Conservation (phyloP, 2,888 invertebrate species). For the Pyrocoelia pectoralis region DNA sequence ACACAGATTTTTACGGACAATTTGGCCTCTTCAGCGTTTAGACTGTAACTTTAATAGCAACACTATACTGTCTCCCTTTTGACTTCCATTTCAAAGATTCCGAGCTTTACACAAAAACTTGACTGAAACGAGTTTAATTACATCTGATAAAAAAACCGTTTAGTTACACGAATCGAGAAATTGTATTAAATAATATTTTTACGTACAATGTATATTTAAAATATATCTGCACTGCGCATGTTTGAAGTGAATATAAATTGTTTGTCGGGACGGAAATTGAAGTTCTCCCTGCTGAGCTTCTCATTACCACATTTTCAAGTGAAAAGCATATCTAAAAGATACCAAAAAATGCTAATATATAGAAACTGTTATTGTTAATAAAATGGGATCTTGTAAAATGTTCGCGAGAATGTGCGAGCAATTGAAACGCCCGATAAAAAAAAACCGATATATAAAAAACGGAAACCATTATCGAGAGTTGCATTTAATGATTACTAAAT, state of each 20-base stretch:
- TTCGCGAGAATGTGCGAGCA: neutral
- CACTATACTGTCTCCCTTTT: constrained; percentile 2
- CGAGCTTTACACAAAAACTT: constrained; percentile 2
- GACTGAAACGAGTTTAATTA: constrained; percentile 1
- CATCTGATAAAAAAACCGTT: neutral
- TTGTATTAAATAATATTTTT: neutral
- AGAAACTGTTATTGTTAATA: neutral
- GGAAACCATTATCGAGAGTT: constrained; percentile 19
- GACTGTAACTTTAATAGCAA: constrained; percentile 14
- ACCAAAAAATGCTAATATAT: constrained; percentile 1
- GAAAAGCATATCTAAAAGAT: constrained; percentile 22
- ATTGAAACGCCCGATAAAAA: constrained; percentile 16
- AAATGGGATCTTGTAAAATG: neutral
- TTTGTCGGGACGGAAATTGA: constrained; percentile 45
- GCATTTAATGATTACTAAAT: constrained; percentile 42
- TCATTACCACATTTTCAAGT: constrained; percentile 36
- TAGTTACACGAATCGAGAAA: too few species aligned
- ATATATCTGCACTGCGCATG: constrained; percentile 31
- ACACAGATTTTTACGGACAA: constrained; percentile 44
- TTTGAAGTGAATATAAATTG: constrained; percentile 46
- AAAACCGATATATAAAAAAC: constrained; percentile 26
- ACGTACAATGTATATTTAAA: neutral
- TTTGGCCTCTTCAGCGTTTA: constrained; percentile 38
- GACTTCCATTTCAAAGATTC: constrained; percentile 8
- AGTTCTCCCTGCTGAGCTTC: constrained; percentile 27